A percentile compares a stretch with the other conserved stretches of the same genome.
Evolutionary conservation across 2,113 vertebrate genomes (phyloP).

Genomic region (Albula goreensis): DNA sequence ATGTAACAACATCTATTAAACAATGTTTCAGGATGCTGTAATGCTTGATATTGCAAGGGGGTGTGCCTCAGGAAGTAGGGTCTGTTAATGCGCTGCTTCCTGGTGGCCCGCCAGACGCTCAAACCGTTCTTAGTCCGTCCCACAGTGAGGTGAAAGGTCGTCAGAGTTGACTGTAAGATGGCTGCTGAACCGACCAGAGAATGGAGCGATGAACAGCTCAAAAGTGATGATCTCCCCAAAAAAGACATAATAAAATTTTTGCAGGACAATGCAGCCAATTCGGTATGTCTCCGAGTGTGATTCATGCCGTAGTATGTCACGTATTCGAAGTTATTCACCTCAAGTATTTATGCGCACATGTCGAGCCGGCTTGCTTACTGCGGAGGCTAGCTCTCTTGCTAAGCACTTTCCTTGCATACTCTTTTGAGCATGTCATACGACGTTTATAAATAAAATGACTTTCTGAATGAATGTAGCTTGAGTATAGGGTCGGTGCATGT

Average conservation of each 20-base stretch:
- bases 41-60: too few species aligned
- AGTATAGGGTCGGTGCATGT: not conserved
- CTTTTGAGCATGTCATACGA: not conserved
- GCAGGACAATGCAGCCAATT: slow-evolving; percentile 85
- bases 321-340: not conserved
- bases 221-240: slow-evolving; percentile 87
- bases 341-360: slow-evolving; percentile 16
- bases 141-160: slow-evolving; percentile 51
- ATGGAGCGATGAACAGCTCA: slow-evolving; percentile 88
- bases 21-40: too few species aligned
- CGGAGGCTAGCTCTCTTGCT: not conserved
- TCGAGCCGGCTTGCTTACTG: not conserved
- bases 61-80: too few species aligned
- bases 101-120: not conserved
- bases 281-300: slow-evolving; percentile 67
- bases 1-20: too few species aligned
- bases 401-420: not conserved
- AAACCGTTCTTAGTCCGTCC: not conserved
- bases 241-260: slow-evolving; percentile 92
- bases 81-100: too few species aligned
- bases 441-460: not conserved
- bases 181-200: slow-evolving; percentile 72
- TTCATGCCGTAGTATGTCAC: too few species aligned
- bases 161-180: slow-evolving; percentile 63
- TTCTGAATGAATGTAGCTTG: not conserved